Evolutionary conservation across 1,140 invertebrate genomes (phyloP).

Genomic region (Meloidogyne exigua): DNA sequence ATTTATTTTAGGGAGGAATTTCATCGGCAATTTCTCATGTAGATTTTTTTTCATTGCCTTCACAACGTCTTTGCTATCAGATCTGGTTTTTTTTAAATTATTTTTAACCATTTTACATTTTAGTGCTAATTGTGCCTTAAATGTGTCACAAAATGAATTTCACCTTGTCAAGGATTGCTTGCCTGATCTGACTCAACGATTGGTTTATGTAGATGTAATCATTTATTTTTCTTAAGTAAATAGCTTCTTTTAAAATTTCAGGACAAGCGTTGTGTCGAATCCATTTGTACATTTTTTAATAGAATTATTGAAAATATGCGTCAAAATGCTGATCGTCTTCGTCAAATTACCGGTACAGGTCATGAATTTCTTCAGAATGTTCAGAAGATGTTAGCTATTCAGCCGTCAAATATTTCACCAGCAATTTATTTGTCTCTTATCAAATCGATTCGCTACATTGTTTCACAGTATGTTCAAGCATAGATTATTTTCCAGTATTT

Average conservation of each 20-base stretch:
- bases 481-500: neutral
- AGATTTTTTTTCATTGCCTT: constrained; percentile 60
- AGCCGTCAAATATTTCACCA: constrained; percentile 52
- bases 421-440: constrained; percentile 54
- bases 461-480: constrained; percentile 13
- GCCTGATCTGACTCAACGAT: constrained; percentile 54
- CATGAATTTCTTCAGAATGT: constrained; percentile 66
- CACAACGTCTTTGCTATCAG: constrained; percentile 50
- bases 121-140: constrained; percentile 57
- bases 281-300: constrained; percentile 89
- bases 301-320: constrained; percentile 94
- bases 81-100: neutral
- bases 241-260: constrained; percentile 44
- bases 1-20: constrained; percentile 56
- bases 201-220: constrained; percentile 51
- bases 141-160: constrained; percentile 47
- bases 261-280: constrained; percentile 96
- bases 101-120: constrained; percentile 48
- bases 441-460: constrained; percentile 55
- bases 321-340: constrained; percentile 80
- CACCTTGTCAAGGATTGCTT: constrained; percentile 51
- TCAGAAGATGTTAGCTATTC: constrained; percentile 77
- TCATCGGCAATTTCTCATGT: constrained; percentile 60
- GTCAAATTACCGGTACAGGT: constrained; percentile 92
- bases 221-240: constrained; percentile 10